phyloP scores from a whole-genome alignment of 2,113 vertebrate species.

The Balaeniceps rex region DNA sequence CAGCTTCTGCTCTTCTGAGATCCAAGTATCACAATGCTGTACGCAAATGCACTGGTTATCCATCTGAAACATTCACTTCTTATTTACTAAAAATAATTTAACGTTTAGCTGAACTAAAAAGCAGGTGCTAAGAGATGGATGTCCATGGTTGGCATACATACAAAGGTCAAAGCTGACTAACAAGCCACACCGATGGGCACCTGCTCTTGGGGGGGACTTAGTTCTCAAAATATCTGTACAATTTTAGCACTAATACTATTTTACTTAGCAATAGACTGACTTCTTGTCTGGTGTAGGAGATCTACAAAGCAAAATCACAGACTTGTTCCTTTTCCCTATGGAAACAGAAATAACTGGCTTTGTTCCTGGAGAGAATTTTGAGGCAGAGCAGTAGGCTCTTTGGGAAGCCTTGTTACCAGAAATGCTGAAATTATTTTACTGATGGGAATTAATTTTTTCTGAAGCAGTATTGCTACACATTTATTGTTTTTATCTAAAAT shows the following conservation, averaged over 20 bases:
- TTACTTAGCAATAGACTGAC: not conserved
- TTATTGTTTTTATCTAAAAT: not conserved
- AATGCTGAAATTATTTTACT: not conserved
- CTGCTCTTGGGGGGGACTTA: not conserved
- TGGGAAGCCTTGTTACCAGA: not conserved
- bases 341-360: not conserved
- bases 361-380: not conserved
- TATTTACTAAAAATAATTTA: constrained; percentile 19
- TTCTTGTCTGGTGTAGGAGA: not conserved
- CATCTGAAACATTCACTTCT: not conserved
- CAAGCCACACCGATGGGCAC: not conserved
- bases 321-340: not conserved
- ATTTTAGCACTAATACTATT: not conserved
- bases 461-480: not conserved
- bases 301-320: not conserved
- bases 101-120: not conserved
- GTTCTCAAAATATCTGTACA: not conserved
- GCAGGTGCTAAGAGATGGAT: not conserved
- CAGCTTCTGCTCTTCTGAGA: not conserved
- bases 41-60: not conserved
- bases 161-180: not conserved
- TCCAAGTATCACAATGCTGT: not conserved
- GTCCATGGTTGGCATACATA: accelerated
- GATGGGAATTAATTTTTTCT: not conserved
- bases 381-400: not conserved